Evolutionary conservation across 2,888 invertebrate species (phyloP), one percentile per base, ranked within the genome.

Genomic region (Drosophila birchii): DNA sequence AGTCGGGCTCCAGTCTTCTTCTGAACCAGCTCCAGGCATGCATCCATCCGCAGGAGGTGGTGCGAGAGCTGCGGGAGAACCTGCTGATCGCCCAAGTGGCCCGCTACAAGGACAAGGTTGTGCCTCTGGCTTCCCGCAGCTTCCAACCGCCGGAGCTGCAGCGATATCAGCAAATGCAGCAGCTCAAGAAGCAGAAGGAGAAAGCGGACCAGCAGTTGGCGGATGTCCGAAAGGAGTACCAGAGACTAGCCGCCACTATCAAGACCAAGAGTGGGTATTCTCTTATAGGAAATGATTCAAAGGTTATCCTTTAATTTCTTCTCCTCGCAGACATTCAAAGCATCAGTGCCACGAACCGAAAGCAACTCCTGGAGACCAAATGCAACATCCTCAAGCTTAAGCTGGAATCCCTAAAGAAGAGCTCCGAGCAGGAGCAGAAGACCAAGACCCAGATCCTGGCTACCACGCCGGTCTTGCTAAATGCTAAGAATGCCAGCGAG

Each of bases 71-170:
- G 8, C 89, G 90, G 3, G 86, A 91, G 56, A 92, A 91, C 72
- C 85, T 92, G 34, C 76, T 93, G 6, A 87, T 92, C 32, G 81
- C 86, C 11, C 88, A 91, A 76, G 78, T 92, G 74, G 78, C 78
- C n/a, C 86, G 90, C 29, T 60, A 88, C 7, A 86, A 88, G 38
- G 87, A 78, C 20, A 91, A 90, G 62, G 75, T 91, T 39, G 76
- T 91, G 38, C 81, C 92, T 16, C 61, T 75, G 8, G 86, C 83
- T 9, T 79, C 80, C n/a, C 84, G 91, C 20, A 83, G 75, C 14
- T 90, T 89, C 60, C 62, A 91, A 49, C 92, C 92, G 0, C 84
- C 76, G 18, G 90, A 91, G 75, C 78, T 91, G 77, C 92, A 92
- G 78, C 79, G 70, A 0, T 82, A 87, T 69, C 78, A 91, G 0